Evolutionary conservation across 2,113 vertebrate species (phyloP).

Genomic region (Thalassoma bifasciatum): DNA sequence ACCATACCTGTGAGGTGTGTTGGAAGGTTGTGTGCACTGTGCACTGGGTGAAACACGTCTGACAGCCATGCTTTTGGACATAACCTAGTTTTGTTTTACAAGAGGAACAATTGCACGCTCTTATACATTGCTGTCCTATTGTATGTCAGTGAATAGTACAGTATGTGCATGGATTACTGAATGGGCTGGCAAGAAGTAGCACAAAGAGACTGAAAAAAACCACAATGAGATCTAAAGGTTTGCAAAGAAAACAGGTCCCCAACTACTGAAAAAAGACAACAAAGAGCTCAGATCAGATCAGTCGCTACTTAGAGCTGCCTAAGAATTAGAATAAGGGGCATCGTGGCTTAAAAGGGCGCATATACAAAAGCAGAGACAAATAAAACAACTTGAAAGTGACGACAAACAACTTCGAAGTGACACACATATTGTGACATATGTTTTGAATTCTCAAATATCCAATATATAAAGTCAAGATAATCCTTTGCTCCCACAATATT

Average conservation of each 20-base stretch:
- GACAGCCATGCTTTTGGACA: neutral
- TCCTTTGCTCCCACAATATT: too few species aligned
- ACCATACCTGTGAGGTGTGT: slow-evolving; percentile 24
- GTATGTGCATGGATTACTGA: neutral
- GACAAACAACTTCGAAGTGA: too few species aligned
- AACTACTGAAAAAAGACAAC: neutral
- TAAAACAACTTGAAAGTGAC: too few species aligned
- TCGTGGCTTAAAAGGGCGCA: too few species aligned
- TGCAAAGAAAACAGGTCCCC: too few species aligned
- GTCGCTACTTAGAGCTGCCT: too few species aligned
- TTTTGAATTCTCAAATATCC: too few species aligned
- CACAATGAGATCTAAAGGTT: too few species aligned
- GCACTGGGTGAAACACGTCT: neutral
- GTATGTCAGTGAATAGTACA: neutral
- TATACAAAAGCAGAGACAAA: too few species aligned
- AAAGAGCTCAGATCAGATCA: neutral
- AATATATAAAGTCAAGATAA: too few species aligned
- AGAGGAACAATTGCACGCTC: neutral
- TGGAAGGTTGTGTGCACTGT: neutral
- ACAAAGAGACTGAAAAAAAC: neutral
- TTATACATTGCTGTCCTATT: neutral
- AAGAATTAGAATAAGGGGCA: too few species aligned
- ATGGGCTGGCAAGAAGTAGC: neutral
- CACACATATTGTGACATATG: too few species aligned
- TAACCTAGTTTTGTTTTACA: neutral